Evolutionary conservation across 2,113 vertebrate species (phyloP), one percentile per base, ranked within the genome.

Genomic region (Ariopsis seemanni): DNA sequence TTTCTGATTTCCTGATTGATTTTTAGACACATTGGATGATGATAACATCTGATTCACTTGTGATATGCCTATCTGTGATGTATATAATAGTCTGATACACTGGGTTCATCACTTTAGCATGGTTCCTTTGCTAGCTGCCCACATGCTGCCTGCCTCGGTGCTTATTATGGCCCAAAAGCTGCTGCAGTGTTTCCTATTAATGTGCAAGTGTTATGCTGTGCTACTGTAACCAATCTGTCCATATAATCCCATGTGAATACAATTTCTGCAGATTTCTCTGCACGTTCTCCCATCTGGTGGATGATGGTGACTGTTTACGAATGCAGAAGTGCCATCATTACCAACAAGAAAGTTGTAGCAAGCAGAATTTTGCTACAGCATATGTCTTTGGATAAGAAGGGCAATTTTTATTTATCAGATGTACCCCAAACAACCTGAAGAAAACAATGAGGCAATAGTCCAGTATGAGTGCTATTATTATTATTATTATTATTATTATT

Each of bases 131-230:
- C 52, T 57, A 69, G 50, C 85, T 86, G 85, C 77, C 85, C 77
- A 80, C 62, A 80, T 80, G 62, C 62, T 80, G 27, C 30, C 10
- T 57, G 62, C 27, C 27, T 81, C 62, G 17, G 85, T 57, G 85
- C 63, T 80, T 55, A 69, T 80, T 80, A 86, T 25, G 27, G 7
- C 85, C 75, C 78, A 48, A 42, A 86, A 86, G 79, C 77, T 42
- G 57, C 77, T 71, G 65, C 53, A 18, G 48, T 80, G 50, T 9
- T 80, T 79, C 62, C 27, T 53, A 71, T 86, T 79, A 81, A n/a
- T 79, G 62, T 65, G 77, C 62, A 81, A 48, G 60, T 1, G 67
- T 18, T 53, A 62, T 55, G 57, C 53, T 17, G 27, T 83, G 34
- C 72, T 5, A 74, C 52, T 53, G 52, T 20, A 52, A 84, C 72